A percentile compares a stretch with the other conserved stretches of the same genome.
Evolutionary conservation across 2,888 invertebrate genomes (phyloP).

Genomic region (Catocala fraxini): DNA sequence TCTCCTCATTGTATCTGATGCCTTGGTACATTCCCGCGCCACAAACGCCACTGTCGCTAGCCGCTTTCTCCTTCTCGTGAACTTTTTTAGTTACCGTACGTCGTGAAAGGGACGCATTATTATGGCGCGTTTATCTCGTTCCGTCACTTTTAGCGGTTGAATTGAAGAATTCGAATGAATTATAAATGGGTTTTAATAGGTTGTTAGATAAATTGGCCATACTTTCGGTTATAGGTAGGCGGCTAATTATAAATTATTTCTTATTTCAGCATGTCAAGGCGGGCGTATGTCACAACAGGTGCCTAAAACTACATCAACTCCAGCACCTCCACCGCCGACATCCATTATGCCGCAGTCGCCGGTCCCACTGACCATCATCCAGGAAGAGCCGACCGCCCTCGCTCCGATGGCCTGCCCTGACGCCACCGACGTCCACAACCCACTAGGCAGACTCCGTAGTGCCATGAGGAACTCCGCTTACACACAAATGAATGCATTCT

Average conservation of each 20-base stretch:
- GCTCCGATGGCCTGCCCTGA: slow-evolving; percentile 65
- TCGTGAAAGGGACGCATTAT: slow-evolving; percentile 54
- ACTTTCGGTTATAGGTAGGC: no score
- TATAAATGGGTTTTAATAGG: background rate
- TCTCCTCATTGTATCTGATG: slow-evolving; percentile 59
- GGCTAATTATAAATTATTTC: background rate
- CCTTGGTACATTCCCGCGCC: slow-evolving; percentile 85
- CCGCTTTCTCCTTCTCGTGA: slow-evolving; percentile 84
- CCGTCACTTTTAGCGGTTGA: slow-evolving; percentile 19
- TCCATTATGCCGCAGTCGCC: slow-evolving; percentile 46
- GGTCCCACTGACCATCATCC: slow-evolving; percentile 59
- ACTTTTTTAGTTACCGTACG: slow-evolving; percentile 61
- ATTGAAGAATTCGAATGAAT: slow-evolving; percentile 3
- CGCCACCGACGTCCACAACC: slow-evolving; percentile 60
- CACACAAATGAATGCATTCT: slow-evolving; percentile 71
- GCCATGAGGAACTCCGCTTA: slow-evolving; percentile 81
- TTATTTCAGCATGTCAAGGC: slow-evolving; percentile 64
- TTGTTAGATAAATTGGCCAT: background rate
- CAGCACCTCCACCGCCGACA: slow-evolving; percentile 45
- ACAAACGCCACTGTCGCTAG: slow-evolving; percentile 84
- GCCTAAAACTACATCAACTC: slow-evolving; percentile 45
- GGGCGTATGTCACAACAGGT: slow-evolving; percentile 56
- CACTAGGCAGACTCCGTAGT: slow-evolving; percentile 77
- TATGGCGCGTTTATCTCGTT: slow-evolving; percentile 41
- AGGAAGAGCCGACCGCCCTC: slow-evolving; percentile 58